Percentiles rank a stretch among this genome's conserved stretches.
Conservation (phyloP, 2,113 vertebrate species). For the Chitala chitala region DNA sequence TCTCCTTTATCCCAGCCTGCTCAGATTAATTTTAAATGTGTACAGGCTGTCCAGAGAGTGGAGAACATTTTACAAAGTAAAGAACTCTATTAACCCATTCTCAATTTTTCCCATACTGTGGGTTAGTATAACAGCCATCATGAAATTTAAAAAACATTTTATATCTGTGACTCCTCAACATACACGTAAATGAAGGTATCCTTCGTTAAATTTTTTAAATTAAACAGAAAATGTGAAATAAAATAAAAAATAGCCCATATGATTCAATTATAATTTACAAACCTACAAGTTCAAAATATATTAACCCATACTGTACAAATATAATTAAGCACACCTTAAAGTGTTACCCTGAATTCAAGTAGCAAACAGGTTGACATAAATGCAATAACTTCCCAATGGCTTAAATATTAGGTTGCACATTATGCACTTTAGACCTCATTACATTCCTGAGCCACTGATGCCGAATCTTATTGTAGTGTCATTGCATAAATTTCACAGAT, state of each 20-base stretch:
- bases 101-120: background rate
- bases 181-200: constrained; percentile 13
- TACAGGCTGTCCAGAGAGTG: background rate
- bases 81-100: background rate
- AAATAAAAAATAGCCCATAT: constrained; percentile 6
- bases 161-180: background rate
- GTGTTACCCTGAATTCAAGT: background rate
- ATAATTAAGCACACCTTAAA: background rate
- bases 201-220: constrained; percentile 28
- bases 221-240: background rate
- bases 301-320: background rate
- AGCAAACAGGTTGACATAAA: background rate
- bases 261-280: background rate
- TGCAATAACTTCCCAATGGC: no score
- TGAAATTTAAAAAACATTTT: no score
- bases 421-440: background rate
- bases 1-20: constrained; percentile 9
- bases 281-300: background rate
- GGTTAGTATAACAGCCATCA: background rate
- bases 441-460: background rate
- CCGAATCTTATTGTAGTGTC: constrained; percentile 14
- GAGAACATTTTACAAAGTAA: background rate
- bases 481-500: constrained; percentile 23
- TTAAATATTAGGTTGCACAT: background rate
- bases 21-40: background rate